A percentile compares a stretch with the other conserved stretches of the same genome.
Conservation (phyloP, 1,140 invertebrate species). For the Drosophila carrolli region DNA sequence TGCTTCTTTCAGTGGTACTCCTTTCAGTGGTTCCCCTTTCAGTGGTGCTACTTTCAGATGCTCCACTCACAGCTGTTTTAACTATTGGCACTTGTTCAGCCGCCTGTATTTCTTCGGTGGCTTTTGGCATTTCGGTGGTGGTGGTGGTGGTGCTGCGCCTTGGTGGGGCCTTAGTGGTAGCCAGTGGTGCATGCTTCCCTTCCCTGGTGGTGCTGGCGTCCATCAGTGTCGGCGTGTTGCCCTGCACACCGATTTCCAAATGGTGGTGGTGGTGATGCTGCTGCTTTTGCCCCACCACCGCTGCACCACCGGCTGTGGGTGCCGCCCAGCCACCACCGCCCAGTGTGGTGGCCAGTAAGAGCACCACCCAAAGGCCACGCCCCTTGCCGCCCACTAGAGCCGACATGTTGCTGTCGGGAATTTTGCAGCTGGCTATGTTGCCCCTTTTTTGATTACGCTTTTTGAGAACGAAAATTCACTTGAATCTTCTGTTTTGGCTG, state of each 20-base stretch:
- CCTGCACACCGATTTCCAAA: constrained; percentile 52
- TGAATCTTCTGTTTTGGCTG: background rate
- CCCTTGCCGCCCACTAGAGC: constrained; percentile 12
- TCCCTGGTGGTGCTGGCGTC: constrained; percentile 28
- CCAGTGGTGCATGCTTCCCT: background rate
- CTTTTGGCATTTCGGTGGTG: constrained; percentile 1
- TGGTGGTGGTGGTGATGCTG: constrained; percentile 37
- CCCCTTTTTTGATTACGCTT: constrained; percentile 48
- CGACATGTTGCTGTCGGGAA: constrained; percentile 39
- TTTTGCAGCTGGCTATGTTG: constrained; percentile 6
- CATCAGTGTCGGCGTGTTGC: constrained; percentile 57
- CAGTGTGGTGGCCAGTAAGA: constrained; percentile 46
- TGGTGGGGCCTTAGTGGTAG: background rate
- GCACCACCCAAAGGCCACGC: constrained; percentile 34
- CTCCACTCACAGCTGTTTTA: background rate
- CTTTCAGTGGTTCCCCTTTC: constrained; percentile 8
- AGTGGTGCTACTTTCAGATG: constrained; percentile 1
- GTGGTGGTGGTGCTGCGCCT: constrained; percentile 6
- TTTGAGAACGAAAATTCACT: constrained; percentile 2
- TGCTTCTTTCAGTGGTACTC: constrained; percentile 8
- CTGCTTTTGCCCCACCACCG: constrained; percentile 5
- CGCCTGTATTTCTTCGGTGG: constrained; percentile 2
- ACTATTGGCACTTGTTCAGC: background rate
- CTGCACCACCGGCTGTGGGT: constrained; percentile 16
- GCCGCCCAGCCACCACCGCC: constrained; percentile 37